phyloP scores from a whole-genome alignment of 2,888 invertebrate genomes.

The Eristalis arbustorum region DNA sequence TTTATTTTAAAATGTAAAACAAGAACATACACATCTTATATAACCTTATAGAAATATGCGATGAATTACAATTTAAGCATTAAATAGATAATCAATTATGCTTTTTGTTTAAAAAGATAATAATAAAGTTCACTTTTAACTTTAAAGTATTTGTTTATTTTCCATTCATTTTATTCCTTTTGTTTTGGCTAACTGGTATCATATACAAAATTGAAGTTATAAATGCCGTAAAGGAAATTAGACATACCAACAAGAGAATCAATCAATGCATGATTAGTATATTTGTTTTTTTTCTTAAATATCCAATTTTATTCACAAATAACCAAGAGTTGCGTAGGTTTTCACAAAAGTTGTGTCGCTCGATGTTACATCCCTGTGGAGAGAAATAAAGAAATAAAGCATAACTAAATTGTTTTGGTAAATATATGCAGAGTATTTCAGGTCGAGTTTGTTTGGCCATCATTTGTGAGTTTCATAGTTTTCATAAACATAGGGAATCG shows the following conservation, averaged over 20 bases:
- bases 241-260: constrained; percentile 49
- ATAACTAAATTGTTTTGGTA: too few species aligned
- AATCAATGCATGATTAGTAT: constrained; percentile 20
- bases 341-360: constrained; percentile 95
- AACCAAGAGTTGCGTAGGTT: constrained; percentile 96
- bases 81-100: constrained; percentile 57
- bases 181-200: constrained; percentile 48
- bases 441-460: too few species aligned
- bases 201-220: constrained; percentile 36
- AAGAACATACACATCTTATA: constrained; percentile 52
- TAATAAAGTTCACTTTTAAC: constrained; percentile 31
- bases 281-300: background rate
- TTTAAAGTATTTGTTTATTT: background rate
- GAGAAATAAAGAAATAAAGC: constrained; percentile 37
- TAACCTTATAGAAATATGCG: constrained; percentile 68
- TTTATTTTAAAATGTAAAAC: constrained; percentile 20
- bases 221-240: constrained; percentile 30
- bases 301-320: constrained; percentile 83
- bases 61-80: constrained; percentile 69
- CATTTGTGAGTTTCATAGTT: too few species aligned
- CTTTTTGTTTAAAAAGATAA: constrained; percentile 40
- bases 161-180: background rate
- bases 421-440: too few species aligned
- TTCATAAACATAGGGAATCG: too few species aligned
- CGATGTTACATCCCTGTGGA: constrained; percentile 89